Conservation (phyloP, 2,113 vertebrate species). For the Leptobrachium leishanense region DNA sequence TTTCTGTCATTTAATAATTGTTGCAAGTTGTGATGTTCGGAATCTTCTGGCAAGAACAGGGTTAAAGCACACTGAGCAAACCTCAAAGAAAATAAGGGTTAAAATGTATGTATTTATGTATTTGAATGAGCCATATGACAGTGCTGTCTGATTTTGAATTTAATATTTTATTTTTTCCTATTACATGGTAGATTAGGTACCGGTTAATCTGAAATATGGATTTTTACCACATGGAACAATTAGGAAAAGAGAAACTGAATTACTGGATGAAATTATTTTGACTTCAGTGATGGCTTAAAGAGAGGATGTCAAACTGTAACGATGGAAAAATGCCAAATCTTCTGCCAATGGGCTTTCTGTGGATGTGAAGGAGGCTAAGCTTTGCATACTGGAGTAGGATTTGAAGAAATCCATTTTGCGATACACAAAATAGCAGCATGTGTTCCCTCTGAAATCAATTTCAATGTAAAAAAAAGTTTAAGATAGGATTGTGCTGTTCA, state of each 20-base stretch:
- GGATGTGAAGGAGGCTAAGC: neutral
- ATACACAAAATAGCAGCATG: conserved; percentile 27
- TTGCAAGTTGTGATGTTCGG: too few relatives aligned
- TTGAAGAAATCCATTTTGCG: conserved; percentile 9
- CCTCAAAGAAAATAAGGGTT: too few relatives aligned
- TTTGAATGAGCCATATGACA: too few relatives aligned
- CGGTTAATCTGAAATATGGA: too few relatives aligned
- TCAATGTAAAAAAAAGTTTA: neutral
- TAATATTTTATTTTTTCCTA: too few relatives aligned
- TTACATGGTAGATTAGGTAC: too few relatives aligned
- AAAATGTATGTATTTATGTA: too few relatives aligned
- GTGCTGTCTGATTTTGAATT: too few relatives aligned
- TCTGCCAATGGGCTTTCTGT: neutral
- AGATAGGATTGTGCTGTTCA: neutral
- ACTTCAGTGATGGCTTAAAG: conserved; percentile 20
- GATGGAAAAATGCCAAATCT: neutral
- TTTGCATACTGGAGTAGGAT: conserved; percentile 2
- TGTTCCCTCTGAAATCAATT: conserved; percentile 9
- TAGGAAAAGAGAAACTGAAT: conserved; percentile 29
- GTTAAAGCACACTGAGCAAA: too few relatives aligned
- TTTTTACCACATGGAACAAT: too few relatives aligned
- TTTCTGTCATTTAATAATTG: too few relatives aligned
- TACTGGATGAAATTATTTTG: conserved; percentile 47
- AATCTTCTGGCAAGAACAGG: too few relatives aligned
- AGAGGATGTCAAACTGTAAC: neutral